These are phyloP conservation scores for Hemicentrotus pulcherrimus DNA, from an alignment of 35 echinoderm and acorn worm species.

Conservation along the genomic window DNA sequence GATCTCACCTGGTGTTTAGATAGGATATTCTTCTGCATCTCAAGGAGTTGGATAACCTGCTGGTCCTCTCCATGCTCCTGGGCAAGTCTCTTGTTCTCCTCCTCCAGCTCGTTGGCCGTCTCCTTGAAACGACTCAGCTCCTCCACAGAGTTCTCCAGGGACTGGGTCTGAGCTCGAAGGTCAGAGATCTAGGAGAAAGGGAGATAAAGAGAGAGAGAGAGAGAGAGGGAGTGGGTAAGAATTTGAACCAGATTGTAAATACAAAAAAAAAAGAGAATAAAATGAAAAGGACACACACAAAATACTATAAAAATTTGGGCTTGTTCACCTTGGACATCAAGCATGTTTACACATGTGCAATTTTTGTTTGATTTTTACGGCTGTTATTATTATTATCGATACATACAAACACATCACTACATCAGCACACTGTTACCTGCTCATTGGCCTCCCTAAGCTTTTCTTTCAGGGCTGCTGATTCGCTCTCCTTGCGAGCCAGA, in stretches of 20 bases:
- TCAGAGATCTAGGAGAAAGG: slow-evolving; percentile 58
- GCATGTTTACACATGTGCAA: too few species aligned
- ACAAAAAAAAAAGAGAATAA: too few species aligned
- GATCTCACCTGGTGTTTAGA: slow-evolving; percentile 75
- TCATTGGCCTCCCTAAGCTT: slow-evolving; percentile 81
- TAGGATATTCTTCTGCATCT: slow-evolving; percentile 98
- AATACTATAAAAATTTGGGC: too few species aligned
- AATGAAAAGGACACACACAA: too few species aligned
- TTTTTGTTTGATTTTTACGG: too few species aligned
- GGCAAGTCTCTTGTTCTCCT: slow-evolving; percentile 81
- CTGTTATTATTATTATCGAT: too few species aligned
- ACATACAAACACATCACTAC: background rate
- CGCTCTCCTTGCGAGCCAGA: slow-evolving; percentile 76
- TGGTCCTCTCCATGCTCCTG: slow-evolving; percentile 98
- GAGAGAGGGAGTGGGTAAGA: too few species aligned
- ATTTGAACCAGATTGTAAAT: too few species aligned
- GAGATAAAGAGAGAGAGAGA: background rate
- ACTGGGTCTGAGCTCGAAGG: slow-evolving; percentile 71
- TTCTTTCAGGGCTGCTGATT: slow-evolving; percentile 69
- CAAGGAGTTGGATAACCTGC: slow-evolving; percentile 94
- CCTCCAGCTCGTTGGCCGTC: slow-evolving; percentile 67
- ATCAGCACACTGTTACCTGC: slow-evolving; percentile 52
- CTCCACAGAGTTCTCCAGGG: slow-evolving; percentile 65
- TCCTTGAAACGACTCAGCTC: slow-evolving; percentile 66
- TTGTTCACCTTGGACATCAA: too few species aligned